These are phyloP conservation scores for Drosophila conformis DNA, from an alignment of 2,888 invertebrate species.

Conservation along the genomic window DNA sequence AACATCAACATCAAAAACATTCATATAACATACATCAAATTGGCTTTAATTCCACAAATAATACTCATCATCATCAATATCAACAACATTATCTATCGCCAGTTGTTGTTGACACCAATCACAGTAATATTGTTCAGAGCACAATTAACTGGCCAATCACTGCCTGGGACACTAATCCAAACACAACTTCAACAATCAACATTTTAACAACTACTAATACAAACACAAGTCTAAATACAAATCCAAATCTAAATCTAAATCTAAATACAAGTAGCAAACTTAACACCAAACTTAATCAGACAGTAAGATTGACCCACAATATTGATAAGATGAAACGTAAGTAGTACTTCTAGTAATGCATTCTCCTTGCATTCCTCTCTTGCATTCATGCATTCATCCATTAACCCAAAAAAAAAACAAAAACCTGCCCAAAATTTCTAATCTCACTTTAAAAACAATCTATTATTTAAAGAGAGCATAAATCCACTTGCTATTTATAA, in stretches of 20 bases:
- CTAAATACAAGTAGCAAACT: slow-evolving; percentile 75
- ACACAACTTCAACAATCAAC: slow-evolving; percentile 19
- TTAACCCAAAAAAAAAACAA: not conserved
- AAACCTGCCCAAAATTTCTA: not conserved
- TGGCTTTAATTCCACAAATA: slow-evolving; percentile 21
- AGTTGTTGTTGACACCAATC: slow-evolving; percentile 80
- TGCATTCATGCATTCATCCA: not conserved
- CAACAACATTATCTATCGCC: slow-evolving; percentile 54
- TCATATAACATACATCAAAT: slow-evolving; percentile 41
- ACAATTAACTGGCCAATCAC: slow-evolving; percentile 79
- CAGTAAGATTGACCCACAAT: slow-evolving; percentile 45
- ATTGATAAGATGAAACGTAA: slow-evolving; percentile 64
- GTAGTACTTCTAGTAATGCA: slow-evolving; percentile 51
- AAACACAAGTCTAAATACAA: slow-evolving; percentile 35
- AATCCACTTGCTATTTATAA: not conserved
- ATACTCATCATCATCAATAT: slow-evolving; percentile 17
- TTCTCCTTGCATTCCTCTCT: not conserved
- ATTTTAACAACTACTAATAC: slow-evolving; percentile 26
- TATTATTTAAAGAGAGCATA: not conserved
- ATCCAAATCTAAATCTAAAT: slow-evolving; percentile 73
- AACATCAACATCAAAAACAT: slow-evolving; percentile 32
- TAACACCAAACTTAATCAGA: slow-evolving; percentile 50
- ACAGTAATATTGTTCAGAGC: slow-evolving; percentile 82
- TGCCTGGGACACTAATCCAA: slow-evolving; percentile 26
- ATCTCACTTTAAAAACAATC: not conserved